These are phyloP conservation scores for Leucania comma DNA, from an alignment of 2,888 invertebrate species.

Conservation along the genomic window DNA sequence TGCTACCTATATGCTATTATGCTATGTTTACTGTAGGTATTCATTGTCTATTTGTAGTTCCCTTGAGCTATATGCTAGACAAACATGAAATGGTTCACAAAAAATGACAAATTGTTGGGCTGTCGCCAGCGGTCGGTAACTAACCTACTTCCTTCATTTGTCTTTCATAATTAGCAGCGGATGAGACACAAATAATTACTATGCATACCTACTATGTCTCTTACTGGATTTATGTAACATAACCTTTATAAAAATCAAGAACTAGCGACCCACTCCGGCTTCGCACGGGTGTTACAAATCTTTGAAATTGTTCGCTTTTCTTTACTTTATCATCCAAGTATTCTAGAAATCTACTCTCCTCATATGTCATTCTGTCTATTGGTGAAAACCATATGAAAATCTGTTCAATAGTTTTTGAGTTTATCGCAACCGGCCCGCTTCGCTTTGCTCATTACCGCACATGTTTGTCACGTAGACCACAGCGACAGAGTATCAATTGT, in stretches of 20 bases:
- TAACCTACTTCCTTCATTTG: constrained; percentile 62
- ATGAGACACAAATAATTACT: constrained; percentile 47
- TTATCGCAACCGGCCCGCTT: no score
- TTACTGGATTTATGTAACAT: background rate
- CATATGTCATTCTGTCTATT: no score
- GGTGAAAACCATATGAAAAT: no score
- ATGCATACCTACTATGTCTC: background rate
- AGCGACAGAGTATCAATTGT: no score
- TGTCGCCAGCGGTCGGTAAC: constrained; percentile 54
- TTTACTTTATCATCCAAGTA: no score
- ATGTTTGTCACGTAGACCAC: no score
- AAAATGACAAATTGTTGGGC: constrained; percentile 65
- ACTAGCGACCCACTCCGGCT: background rate
- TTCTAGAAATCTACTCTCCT: no score
- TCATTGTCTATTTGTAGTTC: constrained; percentile 48
- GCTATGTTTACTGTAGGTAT: background rate
- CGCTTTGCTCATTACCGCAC: no score
- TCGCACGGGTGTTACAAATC: no score
- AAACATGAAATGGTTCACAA: constrained; percentile 49
- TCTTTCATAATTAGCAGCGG: constrained; percentile 59
- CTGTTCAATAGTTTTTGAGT: no score
- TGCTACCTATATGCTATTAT: no score
- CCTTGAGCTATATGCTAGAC: constrained; percentile 48
- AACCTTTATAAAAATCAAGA: background rate
- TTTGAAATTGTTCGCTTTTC: no score